Conservation (phyloP, 2,113 vertebrate species). For the Pongo pygmaeus region DNA sequence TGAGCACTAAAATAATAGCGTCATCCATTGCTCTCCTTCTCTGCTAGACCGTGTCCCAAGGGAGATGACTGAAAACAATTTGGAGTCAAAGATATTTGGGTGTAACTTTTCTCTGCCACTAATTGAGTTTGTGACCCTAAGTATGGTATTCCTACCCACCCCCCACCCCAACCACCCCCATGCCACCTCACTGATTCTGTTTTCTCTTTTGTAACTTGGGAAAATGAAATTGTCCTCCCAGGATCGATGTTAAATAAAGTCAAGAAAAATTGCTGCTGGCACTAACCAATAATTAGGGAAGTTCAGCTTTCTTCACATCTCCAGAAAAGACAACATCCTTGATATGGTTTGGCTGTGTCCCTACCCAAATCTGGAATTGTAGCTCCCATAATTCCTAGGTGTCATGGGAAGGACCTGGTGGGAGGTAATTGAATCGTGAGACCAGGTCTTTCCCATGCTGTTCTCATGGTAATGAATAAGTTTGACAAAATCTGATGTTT, state of each 20-base stretch:
- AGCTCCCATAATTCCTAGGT: no score
- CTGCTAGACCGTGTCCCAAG: no score
- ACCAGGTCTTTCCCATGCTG: no score
- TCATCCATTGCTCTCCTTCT: background rate
- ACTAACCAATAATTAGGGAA: background rate
- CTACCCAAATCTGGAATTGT: no score
- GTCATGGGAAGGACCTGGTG: no score
- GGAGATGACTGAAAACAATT: background rate
- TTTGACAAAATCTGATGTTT: no score
- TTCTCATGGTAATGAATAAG: no score
- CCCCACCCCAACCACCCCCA: no score
- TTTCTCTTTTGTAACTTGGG: background rate
- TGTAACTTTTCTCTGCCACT: background rate
- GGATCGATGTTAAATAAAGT: background rate
- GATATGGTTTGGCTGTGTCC: no score
- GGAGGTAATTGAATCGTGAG: no score
- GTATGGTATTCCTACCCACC: background rate
- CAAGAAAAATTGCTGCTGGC: background rate
- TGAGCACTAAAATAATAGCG: background rate
- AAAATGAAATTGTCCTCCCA: background rate
- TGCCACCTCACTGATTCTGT: background rate
- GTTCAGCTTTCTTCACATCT: background rate
- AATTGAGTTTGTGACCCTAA: background rate
- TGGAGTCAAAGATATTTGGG: background rate
- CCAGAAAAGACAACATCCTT: background rate